Evolutionary conservation across 2,888 invertebrate genomes (phyloP), one percentile per base, ranked within the genome.

Genomic region (Artemia sp.): DNA sequence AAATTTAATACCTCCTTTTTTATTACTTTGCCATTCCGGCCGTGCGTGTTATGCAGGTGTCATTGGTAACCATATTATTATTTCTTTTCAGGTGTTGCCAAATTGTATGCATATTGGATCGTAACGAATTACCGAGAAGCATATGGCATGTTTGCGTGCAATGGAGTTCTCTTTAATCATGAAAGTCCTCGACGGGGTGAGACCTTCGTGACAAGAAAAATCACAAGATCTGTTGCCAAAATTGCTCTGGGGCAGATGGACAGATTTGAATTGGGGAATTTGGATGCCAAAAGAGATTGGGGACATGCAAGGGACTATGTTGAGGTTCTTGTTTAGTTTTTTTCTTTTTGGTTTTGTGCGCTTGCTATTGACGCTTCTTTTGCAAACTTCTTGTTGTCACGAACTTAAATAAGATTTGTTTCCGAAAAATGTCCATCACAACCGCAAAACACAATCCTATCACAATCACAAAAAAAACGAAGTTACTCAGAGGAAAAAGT

Each of bases 131-230:
- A 95, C 77, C 83, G 95, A 67, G 95, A 96, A 78, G 94, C 96
- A 0, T 96, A 96, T 77, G 84, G 85, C 69, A 92, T 96, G 86
- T 95, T 88, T 78, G 93, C 94, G 0, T 93, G 93, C 76, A 96
- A 96, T 79, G 96, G 96, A 0, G 89, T 96, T 72, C 82, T 96
- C 8, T 96, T 96, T 79, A 96, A 96, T 81, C 96, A 96, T 77
- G 96, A 96, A 81, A 92, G 91, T 75, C 96, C 96, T 0, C 81
- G 95, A 69, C 81, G 96, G 73, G 95, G 97, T 12, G 97, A 97
- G 81, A 99, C 92, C 77, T 98, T 98, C 81, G 98, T 98, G 9
- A 98, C 98, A 0, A 83, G 98, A 73, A 98, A 98, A 81, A 93
- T 98, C 72, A 97, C 98, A 0, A 83, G 98, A 58, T 92, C 91